Evolutionary conservation across 2,888 invertebrate genomes (phyloP), one percentile per base, ranked within the genome.

Genomic region (Lochmaea crataegi): DNA sequence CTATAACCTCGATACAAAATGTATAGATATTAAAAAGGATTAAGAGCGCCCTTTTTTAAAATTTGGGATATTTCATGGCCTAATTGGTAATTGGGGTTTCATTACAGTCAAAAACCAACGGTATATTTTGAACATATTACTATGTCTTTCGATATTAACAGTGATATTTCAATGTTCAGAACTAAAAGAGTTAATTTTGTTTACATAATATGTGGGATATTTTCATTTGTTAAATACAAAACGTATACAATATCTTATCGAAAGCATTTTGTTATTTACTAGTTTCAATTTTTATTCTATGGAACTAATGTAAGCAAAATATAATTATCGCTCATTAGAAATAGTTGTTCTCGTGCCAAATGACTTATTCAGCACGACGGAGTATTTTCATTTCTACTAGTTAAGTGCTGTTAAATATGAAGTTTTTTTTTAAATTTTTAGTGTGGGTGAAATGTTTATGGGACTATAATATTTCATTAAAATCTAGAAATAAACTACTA

Each of bases 301-400:
- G 64, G 38, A 67, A 70, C 66, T 78, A 80, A 80, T 80, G 82
- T 78, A 77, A 74, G 75, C 71, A 73, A 76, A 38, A 80, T 81
- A 81, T 83, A 83, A 83, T 82, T 83, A 82, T 81, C 80, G 80
- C 80, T 83, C 82, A 82, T 82, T 81, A 82, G 78, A 63, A 78
- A 81, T 81, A 80, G 79, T 81, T 82, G 80, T 77, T 71, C 72
- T 61, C 71, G 69, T 80, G 81, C 82, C 82, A 82, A 82, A 83
- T 82, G 80, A 80, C 78, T 80, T 80, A 80, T 82, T 81, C 80
- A 80, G 78, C 77, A 77, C 79, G 79, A 75, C 77, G 68, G 76
- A 76, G 75, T 79, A 79, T 81, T 80, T 82, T 80, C 79, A 81
- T 82, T 81, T 79, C 78, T 76, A 75, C 77, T 75, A 77, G 74